phyloP scores from a whole-genome alignment of 2,888 invertebrate species.

The Nomada fucata region DNA sequence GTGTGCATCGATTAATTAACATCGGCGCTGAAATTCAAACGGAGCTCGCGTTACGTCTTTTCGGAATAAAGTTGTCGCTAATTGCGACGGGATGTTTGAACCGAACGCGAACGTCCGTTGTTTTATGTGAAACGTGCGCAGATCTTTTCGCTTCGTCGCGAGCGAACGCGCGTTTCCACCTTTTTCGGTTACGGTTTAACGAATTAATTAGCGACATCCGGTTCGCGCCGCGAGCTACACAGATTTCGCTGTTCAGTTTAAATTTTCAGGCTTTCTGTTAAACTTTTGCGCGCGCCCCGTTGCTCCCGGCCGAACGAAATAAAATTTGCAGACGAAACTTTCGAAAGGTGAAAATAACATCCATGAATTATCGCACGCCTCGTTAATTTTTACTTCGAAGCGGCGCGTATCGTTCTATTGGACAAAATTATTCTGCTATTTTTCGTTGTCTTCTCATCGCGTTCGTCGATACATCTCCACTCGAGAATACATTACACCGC shows the following conservation, averaged over 20 bases:
- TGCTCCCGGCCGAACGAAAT: too few relatives aligned
- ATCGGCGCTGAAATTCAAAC: neutral
- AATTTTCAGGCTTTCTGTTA: neutral
- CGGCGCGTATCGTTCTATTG: neutral
- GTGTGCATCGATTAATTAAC: neutral
- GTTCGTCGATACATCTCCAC: too few relatives aligned
- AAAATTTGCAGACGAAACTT: neutral
- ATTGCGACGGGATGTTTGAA: neutral
- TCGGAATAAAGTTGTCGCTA: neutral
- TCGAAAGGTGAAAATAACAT: neutral
- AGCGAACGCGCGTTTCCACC: too few relatives aligned
- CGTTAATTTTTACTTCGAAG: neutral
- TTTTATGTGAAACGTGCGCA: neutral
- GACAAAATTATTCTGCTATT: neutral
- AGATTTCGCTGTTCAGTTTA: slow-evolving; percentile 1
- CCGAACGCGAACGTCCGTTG: neutral
- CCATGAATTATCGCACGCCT: neutral
- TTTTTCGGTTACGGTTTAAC: neutral
- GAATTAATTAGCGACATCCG: neutral
- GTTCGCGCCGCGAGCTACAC: neutral
- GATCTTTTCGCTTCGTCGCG: neutral
- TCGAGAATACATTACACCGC: too few relatives aligned
- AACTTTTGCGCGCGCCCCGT: neutral
- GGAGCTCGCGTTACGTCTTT: neutral
- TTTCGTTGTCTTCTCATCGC: too few relatives aligned